Base-by-base conservation (phyloP, 2,888 invertebrate genomes). In the Spatulosminthurus flaviceps region DNA sequence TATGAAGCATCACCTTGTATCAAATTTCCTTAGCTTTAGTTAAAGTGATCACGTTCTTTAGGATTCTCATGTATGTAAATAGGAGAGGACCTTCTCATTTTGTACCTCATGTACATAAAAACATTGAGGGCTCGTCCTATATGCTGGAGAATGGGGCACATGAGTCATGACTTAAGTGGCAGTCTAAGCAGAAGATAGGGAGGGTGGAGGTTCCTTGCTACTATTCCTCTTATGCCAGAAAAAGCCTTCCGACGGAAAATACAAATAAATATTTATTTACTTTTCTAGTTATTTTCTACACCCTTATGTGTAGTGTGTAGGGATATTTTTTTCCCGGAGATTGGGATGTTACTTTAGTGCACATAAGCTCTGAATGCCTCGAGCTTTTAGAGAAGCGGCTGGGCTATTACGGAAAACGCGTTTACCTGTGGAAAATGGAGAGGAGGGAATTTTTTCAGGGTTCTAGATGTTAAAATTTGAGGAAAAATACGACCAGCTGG, bases 261-360 rank as follows among this genome's bases (percentile, higher is more conserved):
- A 5, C 24, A 28, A 43, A 51, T 72, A 72, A 72, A 72, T 72
- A 72, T 72, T 72, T 72, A 72, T 72, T 72, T 72, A 72, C 51
- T 71, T 71, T 43, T 43, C 51, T 19, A 11, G 19, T 51, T 51
- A 51, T 51, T 51, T 51, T 51, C 51, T 51, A 9, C 51, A 41
- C 41, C 41, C 41, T 41, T 51, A 19, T 13, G 51, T 51, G 7
- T 41, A 41, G 41, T 41, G 16, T n/a, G n/a, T 51, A 51, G 1
- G n/a, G 16, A 51, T 13, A 2, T 51, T 2, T 51, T 4, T n/a
- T 34, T 34, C 34, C 34, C n/a, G n/a, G 34, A 34, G 5, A 7
- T 34, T 34, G 34, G 34, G 9, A 9, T 4, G 34, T 34, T n/a
- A n/a, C n/a, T 9, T 34, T 34, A 34, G 34, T 7, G 34, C 34